Conservation (phyloP, 2,888 invertebrate species). For the Pterobdella sp. region DNA sequence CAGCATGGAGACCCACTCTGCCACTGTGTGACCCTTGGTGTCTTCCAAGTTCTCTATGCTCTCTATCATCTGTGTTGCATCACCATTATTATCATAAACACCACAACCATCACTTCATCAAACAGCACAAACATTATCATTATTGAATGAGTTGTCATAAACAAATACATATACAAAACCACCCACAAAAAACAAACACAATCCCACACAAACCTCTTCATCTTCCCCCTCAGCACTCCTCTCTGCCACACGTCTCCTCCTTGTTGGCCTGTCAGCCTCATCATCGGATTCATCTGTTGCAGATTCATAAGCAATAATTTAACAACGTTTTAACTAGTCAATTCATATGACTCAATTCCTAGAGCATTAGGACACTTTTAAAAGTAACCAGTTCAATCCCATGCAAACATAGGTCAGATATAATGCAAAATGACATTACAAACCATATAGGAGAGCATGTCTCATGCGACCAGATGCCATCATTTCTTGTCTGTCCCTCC, state of each 20-base stretch:
- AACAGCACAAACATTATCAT: background rate
- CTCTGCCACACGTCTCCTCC: slow-evolving; percentile 71
- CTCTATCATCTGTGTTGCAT: slow-evolving; percentile 72
- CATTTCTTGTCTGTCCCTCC: slow-evolving; percentile 66
- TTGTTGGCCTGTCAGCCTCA: slow-evolving; percentile 57
- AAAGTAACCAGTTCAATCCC: background rate
- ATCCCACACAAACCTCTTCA: slow-evolving; percentile 43
- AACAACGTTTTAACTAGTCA: background rate
- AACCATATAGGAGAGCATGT: slow-evolving; percentile 77
- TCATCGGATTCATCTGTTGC: slow-evolving; percentile 68
- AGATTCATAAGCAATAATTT: background rate
- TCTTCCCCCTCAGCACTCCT: slow-evolving; percentile 72
- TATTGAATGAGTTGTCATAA: too few relatives aligned
- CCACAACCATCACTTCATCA: too few relatives aligned
- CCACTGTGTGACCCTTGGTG: slow-evolving; percentile 84
- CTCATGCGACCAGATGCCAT: slow-evolving; percentile 57
- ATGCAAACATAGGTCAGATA: background rate
- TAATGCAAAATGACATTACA: slow-evolving; percentile 34
- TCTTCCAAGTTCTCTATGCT: slow-evolving; percentile 97
- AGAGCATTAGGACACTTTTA: background rate
- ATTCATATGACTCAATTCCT: background rate
- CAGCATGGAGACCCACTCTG: slow-evolving; percentile 92
- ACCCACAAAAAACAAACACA: too few relatives aligned
- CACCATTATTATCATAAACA: too few relatives aligned
- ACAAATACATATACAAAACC: too few relatives aligned